Evolutionary conservation across 2,797 vertebrate genomes (phyloP).

Genomic region (Mus caroli): DNA sequence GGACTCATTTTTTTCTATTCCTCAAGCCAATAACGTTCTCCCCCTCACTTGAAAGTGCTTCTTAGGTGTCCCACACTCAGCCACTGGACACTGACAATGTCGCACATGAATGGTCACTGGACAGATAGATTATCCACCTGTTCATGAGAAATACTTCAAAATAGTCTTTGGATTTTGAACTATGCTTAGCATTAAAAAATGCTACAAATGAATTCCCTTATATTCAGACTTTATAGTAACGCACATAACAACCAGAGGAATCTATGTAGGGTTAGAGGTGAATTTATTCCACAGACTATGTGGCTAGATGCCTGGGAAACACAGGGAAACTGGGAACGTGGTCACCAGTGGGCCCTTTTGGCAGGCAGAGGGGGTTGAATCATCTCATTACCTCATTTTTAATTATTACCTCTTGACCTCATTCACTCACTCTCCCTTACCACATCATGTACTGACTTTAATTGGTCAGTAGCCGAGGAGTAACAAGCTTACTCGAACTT

Average conservation of each 20-base stretch:
- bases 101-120: not conserved
- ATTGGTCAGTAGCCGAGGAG: slow-evolving; percentile 81
- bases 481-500: slow-evolving; percentile 80
- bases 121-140: not conserved
- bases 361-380: slow-evolving; percentile 75
- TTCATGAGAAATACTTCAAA: not conserved
- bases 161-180: not conserved
- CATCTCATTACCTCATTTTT: slow-evolving; percentile 82
- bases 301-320: slow-evolving; percentile 57
- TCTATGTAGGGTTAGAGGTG: slow-evolving; percentile 41
- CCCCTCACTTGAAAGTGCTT: not conserved
- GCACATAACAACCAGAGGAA: slow-evolving; percentile 36
- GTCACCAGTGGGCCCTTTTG: slow-evolving; percentile 69
- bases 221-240: slow-evolving; percentile 27
- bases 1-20: not conserved
- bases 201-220: not conserved
- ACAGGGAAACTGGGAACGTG: slow-evolving; percentile 50
- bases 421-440: slow-evolving; percentile 71
- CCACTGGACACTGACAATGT: not conserved
- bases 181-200: not conserved
- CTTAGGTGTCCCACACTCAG: not conserved
- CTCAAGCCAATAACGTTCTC: not conserved
- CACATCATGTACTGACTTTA: slow-evolving; percentile 76
- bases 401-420: slow-evolving; percentile 83
- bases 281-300: slow-evolving; percentile 58